A percentile compares a stretch with the other conserved stretches of the same genome.
phyloP scores from a whole-genome alignment of 2,888 invertebrate species.

The Lomographa bimaculata region DNA sequence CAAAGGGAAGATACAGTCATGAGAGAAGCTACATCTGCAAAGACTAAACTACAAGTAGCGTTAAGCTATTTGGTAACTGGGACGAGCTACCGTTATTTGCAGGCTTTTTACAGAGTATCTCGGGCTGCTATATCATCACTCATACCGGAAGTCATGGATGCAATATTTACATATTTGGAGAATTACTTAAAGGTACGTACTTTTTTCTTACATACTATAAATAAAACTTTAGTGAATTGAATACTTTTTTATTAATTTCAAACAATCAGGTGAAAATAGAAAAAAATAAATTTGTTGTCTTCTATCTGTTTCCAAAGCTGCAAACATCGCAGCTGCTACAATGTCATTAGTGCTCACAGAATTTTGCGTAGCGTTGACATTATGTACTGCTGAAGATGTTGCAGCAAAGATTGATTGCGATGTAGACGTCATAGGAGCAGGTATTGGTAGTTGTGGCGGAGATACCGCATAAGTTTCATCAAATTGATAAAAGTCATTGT shows the following conservation, averaged over 20 bases:
- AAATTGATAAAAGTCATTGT: too few species aligned
- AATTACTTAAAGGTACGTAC: conserved; percentile 27
- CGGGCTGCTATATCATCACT: conserved; percentile 21
- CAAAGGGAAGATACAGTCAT: conserved; percentile 20
- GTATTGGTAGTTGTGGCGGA: too few species aligned
- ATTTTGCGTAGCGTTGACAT: too few species aligned
- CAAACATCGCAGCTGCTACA: too few species aligned
- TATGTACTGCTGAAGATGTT: too few species aligned
- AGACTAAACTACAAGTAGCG: conserved; percentile 17
- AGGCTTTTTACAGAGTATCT: conserved; percentile 23
- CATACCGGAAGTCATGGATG: conserved; percentile 26
- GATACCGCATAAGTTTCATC: too few species aligned
- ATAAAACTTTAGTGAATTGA: conserved; percentile 15
- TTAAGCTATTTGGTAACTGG: conserved; percentile 20
- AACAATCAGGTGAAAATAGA: too few species aligned
- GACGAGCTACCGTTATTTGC: conserved; percentile 16
- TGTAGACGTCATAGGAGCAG: too few species aligned
- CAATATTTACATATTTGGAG: conserved; percentile 18
- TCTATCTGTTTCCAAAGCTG: too few species aligned
- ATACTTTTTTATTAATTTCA: conserved; percentile 15
- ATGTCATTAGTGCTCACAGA: too few species aligned
- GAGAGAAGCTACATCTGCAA: conserved; percentile 25
- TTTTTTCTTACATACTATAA: conserved; percentile 18
- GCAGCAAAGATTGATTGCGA: too few species aligned
- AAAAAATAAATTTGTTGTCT: too few species aligned